Evolutionary conservation across 2,888 invertebrate species (phyloP), one percentile per base, ranked within the genome.

Genomic region (Helicoverpa assulta): DNA sequence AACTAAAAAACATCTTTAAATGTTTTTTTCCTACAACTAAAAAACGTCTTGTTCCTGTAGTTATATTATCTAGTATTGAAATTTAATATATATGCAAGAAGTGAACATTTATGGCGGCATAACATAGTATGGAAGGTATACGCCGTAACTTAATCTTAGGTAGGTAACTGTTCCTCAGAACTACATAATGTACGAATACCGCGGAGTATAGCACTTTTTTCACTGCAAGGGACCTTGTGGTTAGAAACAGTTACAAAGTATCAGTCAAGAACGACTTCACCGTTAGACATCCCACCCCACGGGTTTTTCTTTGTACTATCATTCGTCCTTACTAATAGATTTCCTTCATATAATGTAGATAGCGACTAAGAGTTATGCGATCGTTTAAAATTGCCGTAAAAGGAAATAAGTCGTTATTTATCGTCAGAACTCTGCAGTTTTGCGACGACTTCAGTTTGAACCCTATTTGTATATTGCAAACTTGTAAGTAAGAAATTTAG

Each of bases 201-300:
- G 54, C 47, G 14, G 64, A 68, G 59, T 64, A 72, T 71, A 74
- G 73, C 70, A 75, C 70, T 89, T 89, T 88, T 81, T 73, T 70
- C 74, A 62, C 63, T 71, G 67, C 75, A 62, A 76, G 73, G 74
- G 66, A 65, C 68, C 54, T 57, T 61, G 82, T 80, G 73, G 86
- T 85, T 88, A 88, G 80, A 67, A 85, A 89, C 89, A 87, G 89
- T 89, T 88, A 86, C 67, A 66, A 67, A 63, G 76, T 62, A 81
- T 68, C 82, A 66, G 73, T 69, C 66, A 68, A 79, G 81, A 73
- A 83, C 76, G 75, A 72, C 52, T 64, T 66, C 73, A 80, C 88
- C 86, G 89, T 87, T 89, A 82, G 71, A 55, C 56, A 65, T 78
- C 83, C 74, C 78, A 82, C 76, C 78, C 77, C 78, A 62, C 61